Conservation (phyloP, 30 jellyfish, hydroid and myxozoan species). For the Nemopilema nomurai region DNA sequence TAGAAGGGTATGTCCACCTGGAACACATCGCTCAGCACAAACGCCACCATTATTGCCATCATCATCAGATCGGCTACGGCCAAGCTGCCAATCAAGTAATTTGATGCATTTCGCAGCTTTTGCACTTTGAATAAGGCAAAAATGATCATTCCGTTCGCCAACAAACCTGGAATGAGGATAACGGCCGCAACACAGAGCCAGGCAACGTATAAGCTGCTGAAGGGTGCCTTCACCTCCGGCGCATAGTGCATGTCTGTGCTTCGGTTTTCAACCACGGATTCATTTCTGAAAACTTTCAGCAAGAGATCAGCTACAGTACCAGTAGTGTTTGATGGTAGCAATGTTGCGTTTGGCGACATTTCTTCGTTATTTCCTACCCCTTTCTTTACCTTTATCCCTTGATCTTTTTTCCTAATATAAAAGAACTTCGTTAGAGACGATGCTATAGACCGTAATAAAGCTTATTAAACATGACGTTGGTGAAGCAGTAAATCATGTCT, state of each 20-base stretch:
- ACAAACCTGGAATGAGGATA: slow-evolving; percentile 65
- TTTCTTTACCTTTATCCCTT: too few species aligned
- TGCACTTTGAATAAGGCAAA: slow-evolving; percentile 25
- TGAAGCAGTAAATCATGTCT: too few species aligned
- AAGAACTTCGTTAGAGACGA: too few species aligned
- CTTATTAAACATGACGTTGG: too few species aligned
- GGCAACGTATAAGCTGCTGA: slow-evolving; percentile 39
- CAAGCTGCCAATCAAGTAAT: slow-evolving; percentile 62
- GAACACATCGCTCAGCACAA: slow-evolving; percentile 40
- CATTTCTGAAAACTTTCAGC: not conserved
- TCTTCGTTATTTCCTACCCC: too few species aligned
- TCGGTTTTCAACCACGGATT: not conserved
- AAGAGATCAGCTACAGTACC: not conserved
- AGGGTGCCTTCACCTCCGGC: not conserved
- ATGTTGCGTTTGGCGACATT: not conserved
- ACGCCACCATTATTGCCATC: slow-evolving; percentile 59
- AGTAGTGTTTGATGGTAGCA: not conserved
- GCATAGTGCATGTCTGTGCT: not conserved
- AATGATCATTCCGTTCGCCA: slow-evolving; percentile 68
- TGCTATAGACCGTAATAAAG: too few species aligned
- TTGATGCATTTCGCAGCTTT: slow-evolving; percentile 72
- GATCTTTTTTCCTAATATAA: too few species aligned
- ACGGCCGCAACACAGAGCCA: slow-evolving; percentile 62
- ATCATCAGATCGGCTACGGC: slow-evolving; percentile 77
- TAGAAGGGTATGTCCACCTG: slow-evolving; percentile 17